These are phyloP conservation scores for Ischnus inquisitorius DNA, from an alignment of 2,888 invertebrate species.

Conservation along the genomic window DNA sequence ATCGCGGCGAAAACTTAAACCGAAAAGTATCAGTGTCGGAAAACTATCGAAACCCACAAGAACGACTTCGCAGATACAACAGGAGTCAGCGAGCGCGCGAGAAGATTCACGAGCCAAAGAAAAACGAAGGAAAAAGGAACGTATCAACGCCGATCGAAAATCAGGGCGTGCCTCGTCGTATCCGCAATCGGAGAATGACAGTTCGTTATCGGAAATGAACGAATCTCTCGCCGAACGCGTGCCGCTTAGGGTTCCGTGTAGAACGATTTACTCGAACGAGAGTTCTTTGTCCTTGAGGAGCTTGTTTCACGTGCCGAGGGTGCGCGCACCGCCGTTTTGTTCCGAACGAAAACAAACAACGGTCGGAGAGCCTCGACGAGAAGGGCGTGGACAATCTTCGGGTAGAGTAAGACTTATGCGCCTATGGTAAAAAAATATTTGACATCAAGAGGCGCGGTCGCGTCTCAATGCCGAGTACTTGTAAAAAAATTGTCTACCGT, in stretches of 20 bases:
- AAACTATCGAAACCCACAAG: not conserved
- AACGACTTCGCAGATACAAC: not conserved
- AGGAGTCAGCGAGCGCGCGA: not conserved
- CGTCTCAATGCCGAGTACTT: too few relatives aligned
- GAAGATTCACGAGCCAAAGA: not conserved
- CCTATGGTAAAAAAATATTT: not conserved
- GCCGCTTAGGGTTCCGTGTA: not conserved
- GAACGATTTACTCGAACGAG: conserved; percentile 9
- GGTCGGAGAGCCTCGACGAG: not conserved
- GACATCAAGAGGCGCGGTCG: too few relatives aligned
- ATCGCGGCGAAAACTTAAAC: not conserved
- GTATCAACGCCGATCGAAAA: not conserved
- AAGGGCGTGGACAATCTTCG: conserved; percentile 11
- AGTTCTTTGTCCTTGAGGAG: conserved; percentile 26
- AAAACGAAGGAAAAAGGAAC: not conserved
- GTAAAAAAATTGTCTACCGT: too few relatives aligned
- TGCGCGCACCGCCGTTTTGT: not conserved
- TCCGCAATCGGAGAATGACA: not conserved
- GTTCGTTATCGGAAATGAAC: not conserved
- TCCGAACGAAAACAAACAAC: not conserved
- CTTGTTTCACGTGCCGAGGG: conserved; percentile 23
- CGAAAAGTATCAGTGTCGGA: not conserved
- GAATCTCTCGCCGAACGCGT: not conserved
- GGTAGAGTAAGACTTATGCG: conserved; percentile 44
- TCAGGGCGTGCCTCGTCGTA: not conserved